Conservation (phyloP, 2,797 vertebrate genomes). For the Anomalospiza imberbis region DNA sequence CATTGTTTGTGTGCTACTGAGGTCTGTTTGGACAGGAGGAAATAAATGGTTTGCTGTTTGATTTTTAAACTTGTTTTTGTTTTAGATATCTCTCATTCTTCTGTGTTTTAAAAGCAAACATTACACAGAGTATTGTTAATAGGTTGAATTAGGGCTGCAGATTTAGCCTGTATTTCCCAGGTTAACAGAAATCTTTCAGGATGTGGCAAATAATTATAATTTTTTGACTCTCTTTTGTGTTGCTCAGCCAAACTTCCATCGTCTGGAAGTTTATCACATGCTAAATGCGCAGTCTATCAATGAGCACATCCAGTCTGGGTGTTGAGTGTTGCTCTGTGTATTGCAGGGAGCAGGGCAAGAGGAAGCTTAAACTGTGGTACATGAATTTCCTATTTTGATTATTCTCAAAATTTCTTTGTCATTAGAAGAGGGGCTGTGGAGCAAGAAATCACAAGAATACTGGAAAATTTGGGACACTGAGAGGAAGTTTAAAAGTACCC, state of each 20-base stretch:
- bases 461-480: not conserved
- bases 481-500: not conserved
- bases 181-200: not conserved
- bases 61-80: conserved; percentile 14
- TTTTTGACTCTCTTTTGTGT: not conserved
- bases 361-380: not conserved
- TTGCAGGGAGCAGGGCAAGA: not conserved
- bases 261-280: not conserved
- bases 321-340: not conserved
- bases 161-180: not conserved
- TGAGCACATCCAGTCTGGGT: not conserved
- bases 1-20: not conserved
- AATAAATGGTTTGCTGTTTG: not conserved
- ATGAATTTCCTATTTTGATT: not conserved
- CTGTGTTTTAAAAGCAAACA: not conserved
- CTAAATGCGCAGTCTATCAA: not conserved
- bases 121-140: not conserved
- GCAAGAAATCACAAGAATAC: not conserved
- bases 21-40: conserved; percentile 8
- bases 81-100: not conserved
- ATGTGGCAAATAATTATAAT: not conserved
- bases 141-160: not conserved
- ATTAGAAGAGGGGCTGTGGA: not conserved
- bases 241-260: not conserved
- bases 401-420: not conserved